Evolutionary conservation across 1,140 invertebrate species (phyloP).

Genomic region (Anoplophora glabripennis): DNA sequence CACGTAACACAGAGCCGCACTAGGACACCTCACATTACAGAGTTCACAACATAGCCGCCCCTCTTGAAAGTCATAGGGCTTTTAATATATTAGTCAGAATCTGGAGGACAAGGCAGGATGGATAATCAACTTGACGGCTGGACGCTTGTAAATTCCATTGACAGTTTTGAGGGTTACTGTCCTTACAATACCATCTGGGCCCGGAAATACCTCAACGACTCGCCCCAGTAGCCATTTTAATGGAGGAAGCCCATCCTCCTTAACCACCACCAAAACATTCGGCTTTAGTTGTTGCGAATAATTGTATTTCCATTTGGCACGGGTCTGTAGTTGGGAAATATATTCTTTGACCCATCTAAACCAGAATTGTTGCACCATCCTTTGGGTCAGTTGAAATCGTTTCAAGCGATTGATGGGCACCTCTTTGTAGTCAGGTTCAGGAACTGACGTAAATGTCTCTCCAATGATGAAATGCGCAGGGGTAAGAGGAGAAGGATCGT

Average conservation of each 20-base stretch:
- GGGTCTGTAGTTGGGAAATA: constrained; percentile 23
- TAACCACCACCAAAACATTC: constrained; percentile 43
- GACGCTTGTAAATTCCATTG: constrained; percentile 11
- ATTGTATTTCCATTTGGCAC: constrained; percentile 29
- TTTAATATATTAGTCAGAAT: background rate
- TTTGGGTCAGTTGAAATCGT: constrained; percentile 32
- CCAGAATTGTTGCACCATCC: constrained; percentile 36
- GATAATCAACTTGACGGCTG: constrained; percentile 18
- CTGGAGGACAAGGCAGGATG: background rate
- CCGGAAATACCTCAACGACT: constrained; percentile 43
- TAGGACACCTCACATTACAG: no score
- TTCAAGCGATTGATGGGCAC: constrained; percentile 20
- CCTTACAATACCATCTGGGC: constrained; percentile 39
- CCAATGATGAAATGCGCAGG: constrained; percentile 49
- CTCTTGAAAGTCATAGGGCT: background rate
- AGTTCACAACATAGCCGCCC: background rate
- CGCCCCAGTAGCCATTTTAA: constrained; percentile 40
- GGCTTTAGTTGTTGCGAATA: constrained; percentile 16
- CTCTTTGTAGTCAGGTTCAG: constrained; percentile 11
- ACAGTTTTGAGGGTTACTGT: constrained; percentile 39
- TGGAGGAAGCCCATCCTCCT: constrained; percentile 27
- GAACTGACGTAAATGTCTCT: constrained; percentile 28
- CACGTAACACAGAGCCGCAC: no score
- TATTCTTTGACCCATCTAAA: constrained; percentile 34
- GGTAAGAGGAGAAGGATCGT: constrained; percentile 34